phyloP scores from a whole-genome alignment of 1,140 invertebrate genomes.

The Ceratina japonica region DNA sequence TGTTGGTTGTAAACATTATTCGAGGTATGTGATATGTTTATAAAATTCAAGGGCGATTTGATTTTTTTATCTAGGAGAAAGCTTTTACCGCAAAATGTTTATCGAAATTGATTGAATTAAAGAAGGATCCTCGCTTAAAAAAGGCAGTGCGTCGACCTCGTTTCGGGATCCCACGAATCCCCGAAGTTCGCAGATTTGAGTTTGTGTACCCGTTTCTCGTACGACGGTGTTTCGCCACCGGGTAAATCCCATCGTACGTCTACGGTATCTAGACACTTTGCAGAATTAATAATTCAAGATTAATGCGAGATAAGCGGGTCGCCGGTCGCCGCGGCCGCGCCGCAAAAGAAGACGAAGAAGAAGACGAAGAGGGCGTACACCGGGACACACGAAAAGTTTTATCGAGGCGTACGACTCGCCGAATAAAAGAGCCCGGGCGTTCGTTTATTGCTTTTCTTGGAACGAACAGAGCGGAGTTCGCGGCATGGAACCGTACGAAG shows the following conservation, averaged over 20 bases:
- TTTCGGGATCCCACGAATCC: constrained; percentile 13
- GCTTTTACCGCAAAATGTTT: not conserved
- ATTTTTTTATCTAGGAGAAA: not conserved
- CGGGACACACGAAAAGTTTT: constrained; percentile 23
- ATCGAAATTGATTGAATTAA: not conserved
- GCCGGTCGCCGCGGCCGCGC: no score
- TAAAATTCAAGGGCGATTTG: no score
- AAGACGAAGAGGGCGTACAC: constrained; percentile 4
- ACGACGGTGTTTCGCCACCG: constrained; percentile 31
- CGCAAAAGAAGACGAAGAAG: not conserved
- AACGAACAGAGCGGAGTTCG: constrained; percentile 35
- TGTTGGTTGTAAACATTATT: no score
- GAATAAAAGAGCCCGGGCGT: constrained; percentile 21
- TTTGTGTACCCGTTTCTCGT: constrained; percentile 21
- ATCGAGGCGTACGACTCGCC: constrained; percentile 20
- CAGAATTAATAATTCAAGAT: constrained; percentile 44
- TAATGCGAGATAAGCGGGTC: constrained; percentile 31
- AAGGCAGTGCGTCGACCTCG: constrained; percentile 18
- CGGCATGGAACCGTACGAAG: constrained; percentile 35
- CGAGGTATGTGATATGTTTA: no score
- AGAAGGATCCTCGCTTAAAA: not conserved
- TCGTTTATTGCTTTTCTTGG: constrained; percentile 61
- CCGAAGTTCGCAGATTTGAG: constrained; percentile 15
- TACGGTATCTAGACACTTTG: constrained; percentile 37
- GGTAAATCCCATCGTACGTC: constrained; percentile 24